Evolutionary conservation across 2,888 invertebrate genomes (phyloP).

Genomic region (Limnephilus marmoratus): DNA sequence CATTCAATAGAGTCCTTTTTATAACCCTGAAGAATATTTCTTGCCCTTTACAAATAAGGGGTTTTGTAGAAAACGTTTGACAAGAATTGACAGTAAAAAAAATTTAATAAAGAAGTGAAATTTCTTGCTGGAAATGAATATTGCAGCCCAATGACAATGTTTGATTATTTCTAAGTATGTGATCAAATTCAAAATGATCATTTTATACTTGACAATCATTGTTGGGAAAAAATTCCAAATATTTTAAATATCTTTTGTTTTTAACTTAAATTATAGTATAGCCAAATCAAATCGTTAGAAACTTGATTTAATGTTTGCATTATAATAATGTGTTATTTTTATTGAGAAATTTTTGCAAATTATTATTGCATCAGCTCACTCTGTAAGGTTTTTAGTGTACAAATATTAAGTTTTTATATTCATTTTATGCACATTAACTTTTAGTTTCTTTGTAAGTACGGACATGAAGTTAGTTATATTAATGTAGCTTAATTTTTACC

Average conservation of each 20-base stretch:
- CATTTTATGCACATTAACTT: conserved; percentile 48
- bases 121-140: neutral
- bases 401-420: conserved; percentile 48
- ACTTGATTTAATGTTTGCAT: conserved; percentile 49
- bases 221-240: neutral
- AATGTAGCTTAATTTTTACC: neutral
- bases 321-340: conserved; percentile 52
- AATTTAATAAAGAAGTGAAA: neutral
- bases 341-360: conserved; percentile 35
- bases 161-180: neutral
- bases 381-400: conserved; percentile 37
- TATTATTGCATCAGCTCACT: conserved; percentile 29
- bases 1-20: neutral
- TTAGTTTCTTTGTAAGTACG: neutral
- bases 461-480: neutral
- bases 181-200: neutral
- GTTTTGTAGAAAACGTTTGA: neutral
- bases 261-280: conserved; percentile 39
- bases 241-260: neutral
- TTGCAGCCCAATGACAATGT: neutral
- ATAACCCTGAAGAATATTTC: neutral
- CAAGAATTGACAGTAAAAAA: neutral
- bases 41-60: neutral
- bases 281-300: conserved; percentile 41
- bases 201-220: neutral